Evolutionary conservation across 2,888 invertebrate species (phyloP).

Genomic region (Hyles lineata): DNA sequence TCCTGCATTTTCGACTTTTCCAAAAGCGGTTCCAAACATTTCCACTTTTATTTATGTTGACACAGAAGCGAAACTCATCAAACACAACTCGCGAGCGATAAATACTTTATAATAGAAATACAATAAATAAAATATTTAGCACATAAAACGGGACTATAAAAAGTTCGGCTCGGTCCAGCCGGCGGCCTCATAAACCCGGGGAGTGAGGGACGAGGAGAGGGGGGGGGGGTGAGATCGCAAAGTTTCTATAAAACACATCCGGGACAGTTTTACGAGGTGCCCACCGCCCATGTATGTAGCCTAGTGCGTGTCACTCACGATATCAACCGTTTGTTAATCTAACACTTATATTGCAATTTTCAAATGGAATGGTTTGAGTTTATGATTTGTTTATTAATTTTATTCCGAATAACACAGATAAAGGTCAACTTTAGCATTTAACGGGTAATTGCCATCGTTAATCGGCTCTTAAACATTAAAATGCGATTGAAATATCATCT

Average conservation of each 20-base stretch:
- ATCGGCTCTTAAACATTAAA: too few species aligned
- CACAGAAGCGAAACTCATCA: neutral
- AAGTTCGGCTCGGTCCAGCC: slow-evolving; percentile 8
- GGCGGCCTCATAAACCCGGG: slow-evolving; percentile 14
- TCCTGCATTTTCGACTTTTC: too few species aligned
- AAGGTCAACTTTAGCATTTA: too few species aligned
- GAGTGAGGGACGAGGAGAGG: too few species aligned
- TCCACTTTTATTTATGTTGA: neutral
- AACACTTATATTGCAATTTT: neutral
- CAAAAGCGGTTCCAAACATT: neutral
- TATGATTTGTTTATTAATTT: too few species aligned
- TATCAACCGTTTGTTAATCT: slow-evolving; percentile 11
- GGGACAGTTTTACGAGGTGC: slow-evolving; percentile 24
- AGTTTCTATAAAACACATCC: slow-evolving; percentile 24
- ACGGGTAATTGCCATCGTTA: too few species aligned
- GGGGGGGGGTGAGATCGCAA: neutral
- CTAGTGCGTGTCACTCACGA: slow-evolving; percentile 5
- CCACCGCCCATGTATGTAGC: slow-evolving; percentile 1
- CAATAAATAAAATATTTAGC: slow-evolving; percentile 26
- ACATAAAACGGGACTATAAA: slow-evolving; percentile 15
- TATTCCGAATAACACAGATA: too few species aligned
- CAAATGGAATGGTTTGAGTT: too few species aligned
- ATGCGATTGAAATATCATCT: too few species aligned
- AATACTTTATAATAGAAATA: slow-evolving; percentile 24
- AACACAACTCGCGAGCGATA: neutral